Evolutionary conservation across 2,797 vertebrate species (phyloP), one percentile per base, ranked within the genome.

Genomic region (Sebastiscus tertius): DNA sequence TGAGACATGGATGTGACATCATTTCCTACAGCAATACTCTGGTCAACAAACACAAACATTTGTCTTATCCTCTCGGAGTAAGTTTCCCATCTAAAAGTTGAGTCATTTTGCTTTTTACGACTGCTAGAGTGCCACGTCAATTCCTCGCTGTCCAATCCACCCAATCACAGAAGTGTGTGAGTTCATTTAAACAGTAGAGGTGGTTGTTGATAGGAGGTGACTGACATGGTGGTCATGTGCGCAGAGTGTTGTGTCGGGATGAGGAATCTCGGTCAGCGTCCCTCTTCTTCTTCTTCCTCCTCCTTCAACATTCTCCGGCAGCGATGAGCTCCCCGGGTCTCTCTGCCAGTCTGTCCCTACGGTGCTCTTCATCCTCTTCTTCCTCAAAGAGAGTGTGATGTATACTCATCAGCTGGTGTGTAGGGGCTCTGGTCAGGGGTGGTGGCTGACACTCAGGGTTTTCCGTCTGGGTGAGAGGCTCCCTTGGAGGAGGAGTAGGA

Each of bases 301-400:
- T 66, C 88, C 83, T 87, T 96, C 85, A 97, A 90, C 95, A 96
- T 84, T 97, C 95, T 75, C 95, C 96, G 12, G 96, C 96, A n/a
- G 94, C 90, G 16, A 97, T 96, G 72, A 97, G 94, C 89, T 96
- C 95, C 42, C 93, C 95, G 0, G 94, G 87, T 84, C 95, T 94
- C 87, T 93, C 92, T 55, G 94, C 91, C 59, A 97, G 92, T 79
- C 93, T 92, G 87, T 92, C 92, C 72, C 93, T 88, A 22, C 89
- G 84, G 75, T 88, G 87, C 49, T 92, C 92, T 55, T 95, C 94
- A 27, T 94, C 94, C 79, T 96, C 95, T 3, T 95, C 94, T 73
- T 95, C 93, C 81, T 96, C 94, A 72, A 95, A 96, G 29, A 96
- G 93, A 52, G 94, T 95, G 68, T 93, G 96, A 80, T 92, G 96